Evolutionary conservation across 2,797 vertebrate species (phyloP).

Genomic region (Lagorchestes hirsutus): DNA sequence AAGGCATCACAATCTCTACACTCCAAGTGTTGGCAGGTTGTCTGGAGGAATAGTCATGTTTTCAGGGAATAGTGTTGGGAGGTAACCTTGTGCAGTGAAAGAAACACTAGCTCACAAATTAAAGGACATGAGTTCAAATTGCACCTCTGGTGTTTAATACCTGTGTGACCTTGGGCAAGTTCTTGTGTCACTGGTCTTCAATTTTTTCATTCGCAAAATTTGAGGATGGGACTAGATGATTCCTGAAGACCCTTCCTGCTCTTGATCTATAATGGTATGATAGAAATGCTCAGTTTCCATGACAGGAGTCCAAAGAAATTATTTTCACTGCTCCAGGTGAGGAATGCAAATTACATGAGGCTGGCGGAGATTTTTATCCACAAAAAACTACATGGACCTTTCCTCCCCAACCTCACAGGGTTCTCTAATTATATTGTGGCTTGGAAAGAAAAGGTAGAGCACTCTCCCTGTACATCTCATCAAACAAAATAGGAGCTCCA

Average conservation of each 20-base stretch:
- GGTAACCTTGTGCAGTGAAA: too few relatives aligned
- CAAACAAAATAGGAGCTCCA: background rate
- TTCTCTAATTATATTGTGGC: background rate
- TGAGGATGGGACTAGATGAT: background rate
- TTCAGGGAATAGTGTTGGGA: too few relatives aligned
- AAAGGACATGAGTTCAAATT: too few relatives aligned
- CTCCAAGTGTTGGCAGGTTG: too few relatives aligned
- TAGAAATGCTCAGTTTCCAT: background rate
- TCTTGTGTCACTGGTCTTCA: too few relatives aligned
- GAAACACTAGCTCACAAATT: too few relatives aligned
- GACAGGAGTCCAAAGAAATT: background rate
- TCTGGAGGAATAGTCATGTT: too few relatives aligned
- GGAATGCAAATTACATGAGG: conserved; percentile 62
- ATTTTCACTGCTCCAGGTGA: background rate
- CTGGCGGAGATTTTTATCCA: conserved; percentile 63
- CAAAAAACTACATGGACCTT: background rate
- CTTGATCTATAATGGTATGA: too few relatives aligned
- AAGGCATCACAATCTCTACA: background rate
- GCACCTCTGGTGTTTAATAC: too few relatives aligned
- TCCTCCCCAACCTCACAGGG: background rate
- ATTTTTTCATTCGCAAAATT: background rate
- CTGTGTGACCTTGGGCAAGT: too few relatives aligned
- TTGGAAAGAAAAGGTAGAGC: conserved; percentile 1
- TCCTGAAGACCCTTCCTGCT: background rate
- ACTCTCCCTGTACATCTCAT: background rate